Evolutionary conservation across 2,797 vertebrate species (phyloP).

Genomic region (Brachyrhaphis roseni): DNA sequence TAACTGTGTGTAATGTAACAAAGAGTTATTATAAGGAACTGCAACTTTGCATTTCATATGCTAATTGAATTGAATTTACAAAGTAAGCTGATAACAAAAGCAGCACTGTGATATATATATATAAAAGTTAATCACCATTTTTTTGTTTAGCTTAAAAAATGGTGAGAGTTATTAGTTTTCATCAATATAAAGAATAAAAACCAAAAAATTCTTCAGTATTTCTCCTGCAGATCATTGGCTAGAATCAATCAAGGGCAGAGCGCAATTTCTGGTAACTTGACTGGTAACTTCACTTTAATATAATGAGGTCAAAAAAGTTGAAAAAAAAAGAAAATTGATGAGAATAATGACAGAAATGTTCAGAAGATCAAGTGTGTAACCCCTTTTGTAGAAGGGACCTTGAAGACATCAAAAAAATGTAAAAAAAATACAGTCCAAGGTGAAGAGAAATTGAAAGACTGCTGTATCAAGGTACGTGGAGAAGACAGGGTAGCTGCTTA

Average conservation of each 20-base stretch:
- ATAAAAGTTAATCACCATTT: background rate
- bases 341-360: background rate
- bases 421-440: background rate
- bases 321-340: no score
- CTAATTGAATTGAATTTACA: background rate
- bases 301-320: background rate
- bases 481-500: background rate
- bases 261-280: no score
- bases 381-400: background rate
- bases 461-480: background rate
- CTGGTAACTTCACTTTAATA: background rate
- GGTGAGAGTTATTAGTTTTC: background rate
- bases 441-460: background rate
- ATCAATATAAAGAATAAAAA: background rate
- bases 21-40: background rate
- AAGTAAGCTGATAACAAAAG: background rate
- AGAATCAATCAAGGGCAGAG: background rate
- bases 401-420: background rate
- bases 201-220: background rate
- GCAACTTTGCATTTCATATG: background rate
- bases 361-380: background rate
- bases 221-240: background rate
- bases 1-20: background rate
- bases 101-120: background rate
- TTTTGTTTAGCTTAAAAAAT: background rate